phyloP scores from a whole-genome alignment of 2,797 vertebrate genomes.

The Petrocephalus schoutedeni region DNA sequence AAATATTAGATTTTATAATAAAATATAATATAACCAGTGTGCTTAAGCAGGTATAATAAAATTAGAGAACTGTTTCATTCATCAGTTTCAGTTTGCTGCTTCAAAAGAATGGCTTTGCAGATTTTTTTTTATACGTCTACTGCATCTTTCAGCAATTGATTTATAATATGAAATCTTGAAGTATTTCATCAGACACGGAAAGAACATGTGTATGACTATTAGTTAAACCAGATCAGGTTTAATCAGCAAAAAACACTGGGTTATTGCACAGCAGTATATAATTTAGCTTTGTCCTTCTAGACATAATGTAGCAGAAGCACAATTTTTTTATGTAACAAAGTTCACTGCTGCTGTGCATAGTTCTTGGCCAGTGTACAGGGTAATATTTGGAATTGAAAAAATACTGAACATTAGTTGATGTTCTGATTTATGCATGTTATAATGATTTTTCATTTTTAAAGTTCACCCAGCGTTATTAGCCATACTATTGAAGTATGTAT shows the following conservation, averaged over 20 bases:
- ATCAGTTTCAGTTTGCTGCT: neutral
- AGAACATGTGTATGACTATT: neutral
- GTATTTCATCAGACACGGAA: neutral
- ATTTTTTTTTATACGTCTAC: neutral
- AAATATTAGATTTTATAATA: neutral
- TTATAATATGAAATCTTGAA: neutral
- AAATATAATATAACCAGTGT: neutral
- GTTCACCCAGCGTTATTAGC: neutral
- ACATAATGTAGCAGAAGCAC: neutral
- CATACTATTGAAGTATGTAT: neutral
- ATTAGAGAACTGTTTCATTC: neutral
- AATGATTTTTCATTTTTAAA: neutral
- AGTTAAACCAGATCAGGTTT: neutral
- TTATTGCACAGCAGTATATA: neutral
- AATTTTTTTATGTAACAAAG: neutral
- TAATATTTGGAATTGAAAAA: neutral
- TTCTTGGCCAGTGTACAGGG: neutral
- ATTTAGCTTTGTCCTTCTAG: neutral
- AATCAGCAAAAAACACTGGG: neutral
- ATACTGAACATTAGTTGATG: neutral
- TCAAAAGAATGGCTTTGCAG: neutral
- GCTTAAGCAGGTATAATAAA: neutral
- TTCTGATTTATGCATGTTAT: neutral
- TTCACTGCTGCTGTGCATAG: neutral
- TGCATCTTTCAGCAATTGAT: neutral